A percentile compares a stretch with the other conserved stretches of the same genome.
Evolutionary conservation across 2,113 vertebrate species (phyloP).

Genomic region (Tragelaphus strepsiceros): DNA sequence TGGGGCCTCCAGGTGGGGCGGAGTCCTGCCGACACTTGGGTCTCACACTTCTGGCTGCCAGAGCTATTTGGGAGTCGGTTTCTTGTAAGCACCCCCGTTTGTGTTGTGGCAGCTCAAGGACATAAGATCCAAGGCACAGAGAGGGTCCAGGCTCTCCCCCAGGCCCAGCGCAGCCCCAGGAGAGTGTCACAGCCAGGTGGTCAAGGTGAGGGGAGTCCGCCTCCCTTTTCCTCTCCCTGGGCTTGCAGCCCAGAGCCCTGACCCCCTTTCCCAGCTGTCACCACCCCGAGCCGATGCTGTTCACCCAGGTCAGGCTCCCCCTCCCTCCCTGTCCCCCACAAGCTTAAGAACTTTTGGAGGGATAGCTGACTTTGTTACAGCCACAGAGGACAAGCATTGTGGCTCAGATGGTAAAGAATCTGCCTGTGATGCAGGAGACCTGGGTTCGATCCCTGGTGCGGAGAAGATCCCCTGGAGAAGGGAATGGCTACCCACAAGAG

Average conservation of each 20-base stretch:
- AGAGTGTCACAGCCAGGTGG: neutral
- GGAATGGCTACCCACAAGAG: neutral
- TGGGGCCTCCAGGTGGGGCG: neutral
- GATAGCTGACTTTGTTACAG: neutral
- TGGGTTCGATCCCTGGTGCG: neutral
- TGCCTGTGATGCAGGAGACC: neutral
- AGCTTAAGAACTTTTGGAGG: neutral
- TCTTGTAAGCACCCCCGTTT: neutral
- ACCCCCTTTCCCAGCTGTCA: neutral
- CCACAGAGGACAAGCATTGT: neutral
- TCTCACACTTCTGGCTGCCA: neutral
- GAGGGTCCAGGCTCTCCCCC: neutral
- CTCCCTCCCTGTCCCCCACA: fast-evolving
- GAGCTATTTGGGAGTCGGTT: neutral
- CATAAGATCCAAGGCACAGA: neutral
- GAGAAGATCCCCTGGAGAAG: neutral
- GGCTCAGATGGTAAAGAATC: neutral
- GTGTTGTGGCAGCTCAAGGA: neutral
- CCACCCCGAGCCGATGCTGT: neutral
- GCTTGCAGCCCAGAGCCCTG: neutral
- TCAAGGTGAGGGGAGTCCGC: neutral
- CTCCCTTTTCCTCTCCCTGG: neutral
- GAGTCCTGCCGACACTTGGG: too few relatives aligned
- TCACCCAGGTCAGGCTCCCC: neutral
- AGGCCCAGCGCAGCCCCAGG: neutral